phyloP scores from a whole-genome alignment of 1,140 invertebrate species.

The Drosophila fuyamai region DNA sequence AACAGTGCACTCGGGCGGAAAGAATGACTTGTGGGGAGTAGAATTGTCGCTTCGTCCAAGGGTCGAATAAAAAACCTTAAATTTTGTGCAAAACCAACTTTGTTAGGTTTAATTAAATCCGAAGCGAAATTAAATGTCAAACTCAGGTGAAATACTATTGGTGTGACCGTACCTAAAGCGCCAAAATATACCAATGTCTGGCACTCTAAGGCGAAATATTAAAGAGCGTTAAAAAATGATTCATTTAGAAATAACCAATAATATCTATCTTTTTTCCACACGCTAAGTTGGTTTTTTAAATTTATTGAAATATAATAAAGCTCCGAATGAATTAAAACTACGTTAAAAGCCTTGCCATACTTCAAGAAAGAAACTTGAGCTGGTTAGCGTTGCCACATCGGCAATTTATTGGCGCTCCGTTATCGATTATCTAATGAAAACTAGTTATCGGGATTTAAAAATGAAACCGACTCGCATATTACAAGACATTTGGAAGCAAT shows the following conservation, averaged over 20 bases:
- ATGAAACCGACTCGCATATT: neutral
- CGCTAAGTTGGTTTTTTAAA: too few species aligned
- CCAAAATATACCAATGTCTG: conserved; percentile 17
- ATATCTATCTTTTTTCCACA: neutral
- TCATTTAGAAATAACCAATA: neutral
- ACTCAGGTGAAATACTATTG: conserved; percentile 18
- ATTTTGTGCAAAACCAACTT: neutral
- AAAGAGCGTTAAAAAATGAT: neutral
- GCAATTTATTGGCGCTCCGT: neutral
- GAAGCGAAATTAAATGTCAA: conserved; percentile 1
- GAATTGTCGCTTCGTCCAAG: neutral
- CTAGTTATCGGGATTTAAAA: neutral
- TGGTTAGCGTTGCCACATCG: neutral
- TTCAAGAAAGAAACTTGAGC: neutral
- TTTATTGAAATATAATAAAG: too few species aligned
- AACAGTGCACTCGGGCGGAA: neutral
- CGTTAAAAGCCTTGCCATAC: too few species aligned
- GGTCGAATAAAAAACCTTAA: neutral
- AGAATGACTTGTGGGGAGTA: neutral
- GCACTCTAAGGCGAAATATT: neutral
- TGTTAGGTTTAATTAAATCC: neutral
- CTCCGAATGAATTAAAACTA: too few species aligned
- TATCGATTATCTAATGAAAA: neutral
- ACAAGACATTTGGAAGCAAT: neutral
- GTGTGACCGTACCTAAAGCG: conserved; percentile 25